Conservation (phyloP, 2,888 invertebrate genomes). For the Catonia carolina region DNA sequence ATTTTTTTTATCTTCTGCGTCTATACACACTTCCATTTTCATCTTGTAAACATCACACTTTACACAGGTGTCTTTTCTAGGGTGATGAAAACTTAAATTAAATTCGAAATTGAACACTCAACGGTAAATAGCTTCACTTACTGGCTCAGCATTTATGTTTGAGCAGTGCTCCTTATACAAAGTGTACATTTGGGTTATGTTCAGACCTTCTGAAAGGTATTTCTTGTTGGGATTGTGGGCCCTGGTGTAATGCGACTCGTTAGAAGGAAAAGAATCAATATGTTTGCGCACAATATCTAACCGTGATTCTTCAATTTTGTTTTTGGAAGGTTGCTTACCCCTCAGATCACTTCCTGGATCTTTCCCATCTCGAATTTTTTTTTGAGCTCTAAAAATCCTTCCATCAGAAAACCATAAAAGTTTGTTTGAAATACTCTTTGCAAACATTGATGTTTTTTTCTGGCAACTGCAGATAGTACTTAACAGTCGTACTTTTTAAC, state of each 20-base stretch:
- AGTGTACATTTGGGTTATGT: neutral
- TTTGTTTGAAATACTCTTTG: too few relatives aligned
- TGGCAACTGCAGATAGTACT: too few relatives aligned
- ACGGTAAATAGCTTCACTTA: neutral
- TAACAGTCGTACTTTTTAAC: too few relatives aligned
- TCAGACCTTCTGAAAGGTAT: neutral
- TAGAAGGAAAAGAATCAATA: neutral
- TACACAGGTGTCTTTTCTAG: constrained; percentile 16
- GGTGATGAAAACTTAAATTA: constrained; percentile 15
- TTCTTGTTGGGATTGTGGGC: too few relatives aligned
- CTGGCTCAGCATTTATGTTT: neutral
- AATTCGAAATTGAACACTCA: constrained; percentile 3
- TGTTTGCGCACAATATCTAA: neutral
- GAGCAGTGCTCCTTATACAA: neutral
- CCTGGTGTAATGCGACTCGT: neutral
- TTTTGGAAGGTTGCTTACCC: neutral
- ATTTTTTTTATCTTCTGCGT: constrained; percentile 6
- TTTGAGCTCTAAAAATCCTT: too few relatives aligned
- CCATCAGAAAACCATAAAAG: neutral
- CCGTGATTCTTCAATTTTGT: neutral
- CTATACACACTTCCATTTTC: constrained; percentile 3
- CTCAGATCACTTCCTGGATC: neutral
- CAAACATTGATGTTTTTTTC: too few relatives aligned
- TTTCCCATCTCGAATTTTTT: too few relatives aligned
- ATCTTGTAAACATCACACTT: constrained; percentile 15